phyloP scores from a whole-genome alignment of 1,140 invertebrate species.

The Epicauta chinensis region DNA sequence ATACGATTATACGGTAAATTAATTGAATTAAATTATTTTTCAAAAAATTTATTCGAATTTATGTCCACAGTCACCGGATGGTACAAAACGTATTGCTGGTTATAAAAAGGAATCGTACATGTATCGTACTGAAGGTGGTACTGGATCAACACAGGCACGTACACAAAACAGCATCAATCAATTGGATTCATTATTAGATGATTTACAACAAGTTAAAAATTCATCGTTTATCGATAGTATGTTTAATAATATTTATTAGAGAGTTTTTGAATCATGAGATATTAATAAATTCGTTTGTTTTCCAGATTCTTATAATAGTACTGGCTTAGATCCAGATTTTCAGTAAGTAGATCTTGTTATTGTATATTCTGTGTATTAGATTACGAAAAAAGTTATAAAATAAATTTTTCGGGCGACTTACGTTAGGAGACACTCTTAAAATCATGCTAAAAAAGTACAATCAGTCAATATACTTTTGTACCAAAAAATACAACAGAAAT shows the following conservation, averaged over 20 bases:
- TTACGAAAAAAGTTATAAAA: not conserved
- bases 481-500: too few relatives aligned
- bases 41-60: too few relatives aligned
- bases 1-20: slow-evolving; percentile 35
- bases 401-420: too few relatives aligned
- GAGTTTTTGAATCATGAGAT: slow-evolving; percentile 12
- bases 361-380: not conserved
- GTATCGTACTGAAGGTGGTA: slow-evolving; percentile 29
- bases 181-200: slow-evolving; percentile 48
- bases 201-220: slow-evolving; percentile 46
- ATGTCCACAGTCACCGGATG: slow-evolving; percentile 34
- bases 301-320: slow-evolving; percentile 33
- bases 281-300: slow-evolving; percentile 29
- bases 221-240: slow-evolving; percentile 28
- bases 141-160: slow-evolving; percentile 28
- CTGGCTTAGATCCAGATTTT: slow-evolving; percentile 36
- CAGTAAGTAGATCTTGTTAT: slow-evolving; percentile 34
- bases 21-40: too few relatives aligned
- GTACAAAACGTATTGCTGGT: slow-evolving; percentile 30
- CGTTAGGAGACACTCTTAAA: too few relatives aligned
- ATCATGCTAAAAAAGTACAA: too few relatives aligned
- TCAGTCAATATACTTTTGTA: too few relatives aligned
- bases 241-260: slow-evolving; percentile 5
- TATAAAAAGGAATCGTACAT: slow-evolving; percentile 39
- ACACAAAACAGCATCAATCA: slow-evolving; percentile 49